Base-by-base conservation (phyloP, 2,797 vertebrate genomes). In the Sebastes nivosus region DNA sequence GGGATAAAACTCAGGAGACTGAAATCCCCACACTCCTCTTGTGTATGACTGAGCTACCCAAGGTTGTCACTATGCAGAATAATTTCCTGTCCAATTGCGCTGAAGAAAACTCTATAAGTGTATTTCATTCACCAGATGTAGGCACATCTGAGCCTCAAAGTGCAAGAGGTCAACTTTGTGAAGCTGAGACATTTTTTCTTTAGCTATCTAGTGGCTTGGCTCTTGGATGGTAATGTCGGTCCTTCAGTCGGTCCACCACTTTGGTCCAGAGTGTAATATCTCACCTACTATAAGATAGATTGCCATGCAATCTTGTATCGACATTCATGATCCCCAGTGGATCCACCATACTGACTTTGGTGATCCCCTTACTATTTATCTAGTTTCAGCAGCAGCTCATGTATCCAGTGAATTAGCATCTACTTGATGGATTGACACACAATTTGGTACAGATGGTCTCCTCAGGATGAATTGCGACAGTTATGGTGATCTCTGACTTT, bases 11-110 rank as follows among this genome's bases (percentile, higher is more conserved):
- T 70, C 71, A 25, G 42, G 75, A 38, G 85, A 79, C 59, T 79
- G 20, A 80, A 83, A 78, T 75, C 42, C 64, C 34, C 9, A 18
- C 36, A 67, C 9, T 18, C 57, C 55, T 63, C 42, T 29, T 50
- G 38, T 54, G 32, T 66, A 16, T 55, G 74, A 36, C 72, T 72
- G 63, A 82, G 60, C 38, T 59, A 61, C 64, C 58, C 60, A 34
- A 75, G 69, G 72, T 78, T 82, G 66, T 87, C 69, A 55, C 64
- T 32, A 11, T 74, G 67, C 36, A 59, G 67, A 87, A 71, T 59
- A 59, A 87, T 84, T 68, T 77, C 22, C 61, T 69, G n/a, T 77
- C 61, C 63, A 63, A 29, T n/a, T 25, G 50, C 11, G 6, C 27
- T 57, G 22, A 34, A 46, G 52, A 59, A 81, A 64, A 58, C 13